Percentiles rank a stretch among this genome's conserved stretches.
Evolutionary conservation across 2,888 invertebrate genomes (phyloP).

Genomic region (Halictus ligatus): DNA sequence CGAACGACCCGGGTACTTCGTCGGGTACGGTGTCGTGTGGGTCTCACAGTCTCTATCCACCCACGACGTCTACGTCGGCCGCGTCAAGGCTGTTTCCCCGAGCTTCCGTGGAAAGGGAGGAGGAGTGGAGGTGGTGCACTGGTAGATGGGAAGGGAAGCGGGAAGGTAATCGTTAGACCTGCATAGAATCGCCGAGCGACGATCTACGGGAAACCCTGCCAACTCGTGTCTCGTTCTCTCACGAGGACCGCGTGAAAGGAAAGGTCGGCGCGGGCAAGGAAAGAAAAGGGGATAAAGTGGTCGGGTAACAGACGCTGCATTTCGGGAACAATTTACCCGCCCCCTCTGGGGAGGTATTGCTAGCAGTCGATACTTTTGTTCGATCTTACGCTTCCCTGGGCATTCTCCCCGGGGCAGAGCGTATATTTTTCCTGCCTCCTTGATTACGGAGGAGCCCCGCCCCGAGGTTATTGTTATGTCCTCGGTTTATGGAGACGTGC

Average conservation of each 20-base stretch:
- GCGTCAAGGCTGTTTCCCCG: slow-evolving; percentile 12
- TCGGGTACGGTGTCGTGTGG: slow-evolving; percentile 53
- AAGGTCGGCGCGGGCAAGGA: background rate
- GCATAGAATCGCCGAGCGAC: slow-evolving; percentile 32
- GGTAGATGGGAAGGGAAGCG: background rate
- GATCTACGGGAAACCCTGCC: slow-evolving; percentile 14
- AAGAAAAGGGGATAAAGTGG: slow-evolving; percentile 31
- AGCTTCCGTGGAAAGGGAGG: background rate
- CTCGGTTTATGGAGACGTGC: slow-evolving; percentile 19
- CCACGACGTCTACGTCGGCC: slow-evolving; percentile 27
- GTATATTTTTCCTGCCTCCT: slow-evolving; percentile 47
- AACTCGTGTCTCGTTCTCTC: background rate
- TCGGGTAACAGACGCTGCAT: slow-evolving; percentile 62
- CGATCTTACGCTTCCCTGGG: slow-evolving; percentile 42
- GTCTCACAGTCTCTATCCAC: slow-evolving; percentile 66
- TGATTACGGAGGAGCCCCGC: slow-evolving; percentile 30
- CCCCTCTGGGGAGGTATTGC: slow-evolving; percentile 34
- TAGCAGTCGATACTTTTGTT: slow-evolving; percentile 63
- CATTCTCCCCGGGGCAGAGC: slow-evolving; percentile 14
- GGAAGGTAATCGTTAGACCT: slow-evolving; percentile 54
- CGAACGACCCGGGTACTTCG: slow-evolving; percentile 43
- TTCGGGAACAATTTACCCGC: slow-evolving; percentile 66
- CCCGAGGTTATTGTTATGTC: slow-evolving; percentile 30
- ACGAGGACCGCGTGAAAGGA: background rate
- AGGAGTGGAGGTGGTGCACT: too few relatives aligned